Conservation (phyloP, 2,113 vertebrate species). For the Rattus norvegicus region DNA sequence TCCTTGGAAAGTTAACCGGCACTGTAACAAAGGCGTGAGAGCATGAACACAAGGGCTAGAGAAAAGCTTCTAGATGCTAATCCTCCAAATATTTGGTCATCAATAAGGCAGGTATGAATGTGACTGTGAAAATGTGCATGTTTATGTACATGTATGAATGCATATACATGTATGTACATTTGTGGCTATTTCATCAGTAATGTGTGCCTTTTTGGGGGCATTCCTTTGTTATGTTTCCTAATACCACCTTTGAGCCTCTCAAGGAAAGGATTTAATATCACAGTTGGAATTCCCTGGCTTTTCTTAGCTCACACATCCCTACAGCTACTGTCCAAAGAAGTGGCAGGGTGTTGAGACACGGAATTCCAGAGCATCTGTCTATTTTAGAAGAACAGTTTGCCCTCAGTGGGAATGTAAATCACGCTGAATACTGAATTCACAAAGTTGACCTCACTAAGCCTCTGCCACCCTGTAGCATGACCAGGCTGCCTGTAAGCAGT, state of each 20-base stretch:
- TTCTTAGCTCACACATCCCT: not conserved
- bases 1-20: not conserved
- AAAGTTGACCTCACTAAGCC: not conserved
- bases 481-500: not conserved
- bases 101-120: not conserved
- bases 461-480: not conserved
- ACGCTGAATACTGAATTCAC: conserved; percentile 25
- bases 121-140: not conserved
- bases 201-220: not conserved
- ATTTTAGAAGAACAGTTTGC: not conserved
- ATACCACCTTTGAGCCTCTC: not conserved
- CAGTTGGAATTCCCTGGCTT: conserved; percentile 10
- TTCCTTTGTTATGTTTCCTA: not conserved
- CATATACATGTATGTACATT: not conserved
- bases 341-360: not conserved
- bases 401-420: conserved; percentile 14
- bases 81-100: not conserved
- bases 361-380: not conserved
- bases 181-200: not conserved
- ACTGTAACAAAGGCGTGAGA: not conserved
- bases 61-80: not conserved
- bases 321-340: not conserved
- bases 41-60: not conserved
- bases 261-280: not conserved
- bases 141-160: rapidly evolving